Percentiles rank a stretch among this genome's conserved stretches.
phyloP scores from a whole-genome alignment of 2,113 vertebrate genomes.

The Pelusios castaneus region DNA sequence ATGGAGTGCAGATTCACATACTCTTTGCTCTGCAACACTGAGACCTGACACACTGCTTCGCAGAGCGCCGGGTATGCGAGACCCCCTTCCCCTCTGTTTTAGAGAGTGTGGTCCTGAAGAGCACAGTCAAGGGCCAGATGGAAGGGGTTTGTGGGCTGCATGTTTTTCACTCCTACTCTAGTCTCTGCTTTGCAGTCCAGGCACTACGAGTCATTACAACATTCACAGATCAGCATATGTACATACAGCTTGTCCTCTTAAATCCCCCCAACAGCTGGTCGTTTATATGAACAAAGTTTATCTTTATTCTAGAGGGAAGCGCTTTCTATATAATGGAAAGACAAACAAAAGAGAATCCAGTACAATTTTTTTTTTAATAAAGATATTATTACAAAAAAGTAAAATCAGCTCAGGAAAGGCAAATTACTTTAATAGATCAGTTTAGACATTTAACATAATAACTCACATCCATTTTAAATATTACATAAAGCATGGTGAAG shows the following conservation, averaged over 20 bases:
- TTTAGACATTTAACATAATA: constrained; percentile 84
- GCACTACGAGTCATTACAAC: neutral
- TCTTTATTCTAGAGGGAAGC: neutral
- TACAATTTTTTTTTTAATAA: constrained; percentile 83
- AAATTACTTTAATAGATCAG: constrained; percentile 86
- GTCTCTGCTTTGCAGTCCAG: neutral
- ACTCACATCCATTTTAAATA: constrained; percentile 88
- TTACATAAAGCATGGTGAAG: constrained; percentile 84
- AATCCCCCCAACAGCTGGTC: neutral
- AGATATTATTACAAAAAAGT: constrained; percentile 87
- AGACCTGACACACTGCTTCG: no score
- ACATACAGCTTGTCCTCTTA: neutral
- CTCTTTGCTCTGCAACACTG: no score
- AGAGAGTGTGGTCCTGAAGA: no score
- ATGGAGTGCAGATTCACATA: no score
- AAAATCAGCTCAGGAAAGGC: constrained; percentile 85
- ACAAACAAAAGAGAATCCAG: constrained; percentile 70
- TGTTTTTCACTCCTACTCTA: no score
- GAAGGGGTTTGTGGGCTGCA: no score
- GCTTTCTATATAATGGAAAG: constrained; percentile 32
- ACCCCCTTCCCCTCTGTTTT: no score
- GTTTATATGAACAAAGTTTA: fast-evolving
- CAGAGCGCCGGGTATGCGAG: no score
- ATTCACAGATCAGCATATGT: neutral
- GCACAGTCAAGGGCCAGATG: no score